These are phyloP conservation scores for Chironomus tentans DNA, from an alignment of 2,888 invertebrate species.

Conservation along the genomic window DNA sequence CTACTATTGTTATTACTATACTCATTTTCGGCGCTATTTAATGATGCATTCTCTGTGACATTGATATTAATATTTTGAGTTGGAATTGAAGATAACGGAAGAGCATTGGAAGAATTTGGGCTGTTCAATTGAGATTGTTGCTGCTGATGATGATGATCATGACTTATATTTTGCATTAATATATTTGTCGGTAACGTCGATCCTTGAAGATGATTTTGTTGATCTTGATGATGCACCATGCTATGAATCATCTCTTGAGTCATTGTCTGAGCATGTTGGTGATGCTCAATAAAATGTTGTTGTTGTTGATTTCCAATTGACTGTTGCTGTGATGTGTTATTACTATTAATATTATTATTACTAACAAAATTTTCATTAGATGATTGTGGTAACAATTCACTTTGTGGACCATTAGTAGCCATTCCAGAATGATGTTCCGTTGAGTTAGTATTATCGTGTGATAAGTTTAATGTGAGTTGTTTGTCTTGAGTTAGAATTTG, in stretches of 20 bases:
- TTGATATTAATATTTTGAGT: not conserved
- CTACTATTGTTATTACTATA: not conserved
- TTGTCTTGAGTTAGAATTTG: constrained; percentile 47
- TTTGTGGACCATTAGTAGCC: not conserved
- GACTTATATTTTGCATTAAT: constrained; percentile 43
- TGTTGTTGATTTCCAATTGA: constrained; percentile 43
- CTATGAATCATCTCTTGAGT: constrained; percentile 46
- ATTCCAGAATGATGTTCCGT: constrained; percentile 35
- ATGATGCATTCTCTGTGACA: not conserved
- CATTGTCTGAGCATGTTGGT: constrained; percentile 45
- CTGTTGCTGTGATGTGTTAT: constrained; percentile 41
- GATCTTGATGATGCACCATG: constrained; percentile 39
- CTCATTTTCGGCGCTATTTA: constrained; percentile 8
- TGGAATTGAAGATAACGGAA: not conserved
- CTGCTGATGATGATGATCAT: constrained; percentile 44
- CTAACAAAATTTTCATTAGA: constrained; percentile 19
- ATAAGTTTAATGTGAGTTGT: constrained; percentile 32
- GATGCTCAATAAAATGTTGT: constrained; percentile 39
- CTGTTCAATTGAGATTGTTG: constrained; percentile 28
- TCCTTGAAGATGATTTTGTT: constrained; percentile 38
- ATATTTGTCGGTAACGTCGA: constrained; percentile 21
- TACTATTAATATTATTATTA: constrained; percentile 29
- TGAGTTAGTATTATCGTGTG: constrained; percentile 42
- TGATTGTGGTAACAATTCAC: constrained; percentile 29
- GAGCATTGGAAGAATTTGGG: constrained; percentile 6